A percentile compares a stretch with the other conserved stretches of the same genome.
Conservation (phyloP, 2,888 invertebrate species). For the Morpho achilles region DNA sequence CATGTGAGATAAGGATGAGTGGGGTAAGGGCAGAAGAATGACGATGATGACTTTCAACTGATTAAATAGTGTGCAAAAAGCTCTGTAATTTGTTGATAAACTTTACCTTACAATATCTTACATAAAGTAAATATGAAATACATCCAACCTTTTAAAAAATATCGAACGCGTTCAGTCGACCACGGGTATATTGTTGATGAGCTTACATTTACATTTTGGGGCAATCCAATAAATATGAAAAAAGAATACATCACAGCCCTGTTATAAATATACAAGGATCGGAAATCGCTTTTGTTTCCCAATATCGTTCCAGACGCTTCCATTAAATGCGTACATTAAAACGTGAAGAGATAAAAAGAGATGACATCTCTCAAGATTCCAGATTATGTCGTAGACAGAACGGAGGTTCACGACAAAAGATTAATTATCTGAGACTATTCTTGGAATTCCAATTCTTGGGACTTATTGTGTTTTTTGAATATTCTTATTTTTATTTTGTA, state of each 20-base stretch:
- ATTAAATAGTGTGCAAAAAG: too few relatives aligned
- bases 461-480: conserved; percentile 9
- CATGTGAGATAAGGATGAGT: too few relatives aligned
- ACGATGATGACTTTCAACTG: too few relatives aligned
- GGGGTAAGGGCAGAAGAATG: too few relatives aligned
- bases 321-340: conserved; percentile 30
- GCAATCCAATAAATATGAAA: neutral
- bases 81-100: too few relatives aligned
- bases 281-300: conserved; percentile 20
- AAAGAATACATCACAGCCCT: neutral
- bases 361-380: conserved; percentile 36
- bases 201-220: neutral
- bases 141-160: too few relatives aligned
- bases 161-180: too few relatives aligned
- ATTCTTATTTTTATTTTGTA: neutral
- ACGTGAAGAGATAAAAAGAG: conserved; percentile 26
- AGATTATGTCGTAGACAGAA: conserved; percentile 35
- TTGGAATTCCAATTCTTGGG: conserved; percentile 13
- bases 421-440: conserved; percentile 27
- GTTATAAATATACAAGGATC: conserved; percentile 2
- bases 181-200: too few relatives aligned
- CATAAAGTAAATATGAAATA: too few relatives aligned
- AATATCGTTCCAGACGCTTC: conserved; percentile 25
- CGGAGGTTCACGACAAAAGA: conserved; percentile 27
- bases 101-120: too few relatives aligned